Percentiles rank a stretch among this genome's conserved stretches.
phyloP scores from a whole-genome alignment of 2,113 vertebrate genomes.

The Elgaria multicarinata region DNA sequence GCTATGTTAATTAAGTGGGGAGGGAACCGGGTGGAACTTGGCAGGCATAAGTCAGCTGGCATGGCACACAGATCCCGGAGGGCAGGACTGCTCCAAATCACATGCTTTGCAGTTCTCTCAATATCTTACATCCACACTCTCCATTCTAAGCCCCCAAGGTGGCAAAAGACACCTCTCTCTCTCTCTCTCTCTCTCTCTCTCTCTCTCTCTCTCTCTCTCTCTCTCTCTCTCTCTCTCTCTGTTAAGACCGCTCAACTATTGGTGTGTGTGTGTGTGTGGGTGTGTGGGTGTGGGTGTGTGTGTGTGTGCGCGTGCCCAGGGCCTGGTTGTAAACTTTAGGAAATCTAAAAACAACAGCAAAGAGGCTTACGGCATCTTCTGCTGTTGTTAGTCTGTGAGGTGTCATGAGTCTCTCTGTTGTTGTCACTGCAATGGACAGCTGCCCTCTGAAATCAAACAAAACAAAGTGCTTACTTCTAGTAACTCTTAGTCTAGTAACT shows the following conservation, averaged over 20 bases:
- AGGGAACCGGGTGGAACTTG: slow-evolving; percentile 37
- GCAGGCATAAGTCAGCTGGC: slow-evolving; percentile 40
- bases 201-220: no score
- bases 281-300: no score
- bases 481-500: no score
- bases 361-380: not conserved
- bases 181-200: no score
- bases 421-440: no score
- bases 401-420: no score
- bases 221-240: no score
- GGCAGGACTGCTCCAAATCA: not conserved
- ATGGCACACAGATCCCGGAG: slow-evolving; percentile 26
- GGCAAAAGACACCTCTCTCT: not conserved
- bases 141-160: not conserved
- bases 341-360: not conserved
- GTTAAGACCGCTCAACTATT: not conserved
- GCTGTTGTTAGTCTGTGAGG: no score
- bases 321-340: not conserved
- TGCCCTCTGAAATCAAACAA: not conserved
- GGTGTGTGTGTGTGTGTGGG: no score
- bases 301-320: no score
- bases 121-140: not conserved
- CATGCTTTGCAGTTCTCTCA: not conserved
- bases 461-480: no score
- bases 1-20: slow-evolving; percentile 67